phyloP scores from a whole-genome alignment of 2,113 vertebrate genomes.

The Dromiciops gliroides region DNA sequence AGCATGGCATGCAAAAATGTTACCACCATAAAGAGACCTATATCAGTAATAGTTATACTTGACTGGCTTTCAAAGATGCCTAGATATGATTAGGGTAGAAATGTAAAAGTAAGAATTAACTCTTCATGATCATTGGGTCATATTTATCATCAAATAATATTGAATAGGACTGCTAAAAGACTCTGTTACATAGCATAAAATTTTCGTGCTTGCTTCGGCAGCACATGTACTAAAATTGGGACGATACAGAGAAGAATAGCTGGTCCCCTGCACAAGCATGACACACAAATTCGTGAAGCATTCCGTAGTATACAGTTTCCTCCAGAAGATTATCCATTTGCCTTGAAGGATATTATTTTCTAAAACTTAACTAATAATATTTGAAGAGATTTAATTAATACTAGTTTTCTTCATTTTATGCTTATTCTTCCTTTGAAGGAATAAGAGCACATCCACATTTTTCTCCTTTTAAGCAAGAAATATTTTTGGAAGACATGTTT shows the following conservation, averaged over 20 bases:
- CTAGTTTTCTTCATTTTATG: neutral
- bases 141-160: neutral
- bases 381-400: neutral
- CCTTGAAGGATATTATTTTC: neutral
- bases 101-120: neutral
- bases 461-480: neutral
- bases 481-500: neutral
- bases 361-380: slow-evolving; percentile 3
- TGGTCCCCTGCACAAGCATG: too few species aligned
- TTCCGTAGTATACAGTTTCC: too few species aligned
- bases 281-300: too few species aligned
- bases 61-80: neutral
- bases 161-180: neutral
- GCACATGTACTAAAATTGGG: too few species aligned
- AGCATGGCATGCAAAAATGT: neutral
- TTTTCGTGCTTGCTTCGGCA: too few species aligned
- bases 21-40: neutral
- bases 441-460: neutral
- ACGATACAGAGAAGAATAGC: too few species aligned
- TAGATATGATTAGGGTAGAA: neutral
- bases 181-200: neutral
- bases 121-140: slow-evolving; percentile 4
- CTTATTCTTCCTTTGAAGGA: neutral
- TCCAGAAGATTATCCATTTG: neutral
- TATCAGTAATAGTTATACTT: neutral